Percentiles rank a stretch among this genome's conserved stretches.
Conservation (phyloP, 2,888 invertebrate genomes). For the Protophormia terraenovae region DNA sequence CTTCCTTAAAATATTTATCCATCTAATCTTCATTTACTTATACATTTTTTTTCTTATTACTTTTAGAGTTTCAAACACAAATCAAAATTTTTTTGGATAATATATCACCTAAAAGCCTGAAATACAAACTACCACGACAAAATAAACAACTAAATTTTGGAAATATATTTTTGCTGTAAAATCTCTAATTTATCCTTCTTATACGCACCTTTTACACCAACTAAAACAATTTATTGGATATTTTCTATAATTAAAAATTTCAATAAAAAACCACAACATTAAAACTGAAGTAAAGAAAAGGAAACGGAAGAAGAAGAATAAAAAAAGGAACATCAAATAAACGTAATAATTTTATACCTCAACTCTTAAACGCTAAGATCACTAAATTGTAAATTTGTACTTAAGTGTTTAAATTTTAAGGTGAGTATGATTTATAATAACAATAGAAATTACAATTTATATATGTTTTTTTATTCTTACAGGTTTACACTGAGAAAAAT, state of each 20-base stretch:
- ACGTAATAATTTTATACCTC: slow-evolving; percentile 81
- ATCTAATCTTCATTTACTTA: neutral
- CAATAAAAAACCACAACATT: slow-evolving; percentile 24
- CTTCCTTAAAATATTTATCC: no score
- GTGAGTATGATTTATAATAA: slow-evolving; percentile 72
- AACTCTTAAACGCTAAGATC: slow-evolving; percentile 75
- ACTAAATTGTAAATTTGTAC: slow-evolving; percentile 80
- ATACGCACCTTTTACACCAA: slow-evolving; percentile 44
- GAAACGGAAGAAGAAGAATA: slow-evolving; percentile 53
- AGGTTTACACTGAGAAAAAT: slow-evolving; percentile 66
- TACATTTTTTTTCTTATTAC: neutral
- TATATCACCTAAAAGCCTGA: slow-evolving; percentile 69
- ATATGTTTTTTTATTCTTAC: no score
- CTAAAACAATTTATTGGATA: slow-evolving; percentile 20
- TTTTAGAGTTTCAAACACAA: slow-evolving; percentile 80
- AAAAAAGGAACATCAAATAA: slow-evolving; percentile 74
- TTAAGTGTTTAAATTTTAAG: slow-evolving; percentile 80
- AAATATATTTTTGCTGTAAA: slow-evolving; percentile 72
- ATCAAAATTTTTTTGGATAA: slow-evolving; percentile 75
- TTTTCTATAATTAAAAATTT: slow-evolving; percentile 23
- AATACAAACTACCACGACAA: slow-evolving; percentile 70
- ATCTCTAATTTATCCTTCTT: slow-evolving; percentile 52
- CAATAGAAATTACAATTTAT: no score
- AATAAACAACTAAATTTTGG: slow-evolving; percentile 74
- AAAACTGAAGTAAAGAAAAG: slow-evolving; percentile 46